phyloP scores from a whole-genome alignment of 2,888 invertebrate genomes.

The Thumatha senex region DNA sequence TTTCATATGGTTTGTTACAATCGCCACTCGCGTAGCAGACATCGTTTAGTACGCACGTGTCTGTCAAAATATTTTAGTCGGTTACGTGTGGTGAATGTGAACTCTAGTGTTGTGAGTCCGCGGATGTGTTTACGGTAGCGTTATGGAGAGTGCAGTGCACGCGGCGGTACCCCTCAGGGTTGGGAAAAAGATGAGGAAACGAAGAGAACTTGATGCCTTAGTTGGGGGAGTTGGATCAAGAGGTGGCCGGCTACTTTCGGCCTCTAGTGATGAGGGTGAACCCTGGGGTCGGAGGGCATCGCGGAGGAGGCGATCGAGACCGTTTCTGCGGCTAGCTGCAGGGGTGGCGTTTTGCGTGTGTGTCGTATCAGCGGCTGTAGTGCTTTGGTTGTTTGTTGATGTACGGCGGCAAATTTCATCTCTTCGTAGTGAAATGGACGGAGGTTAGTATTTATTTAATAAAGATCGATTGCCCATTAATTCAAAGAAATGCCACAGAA shows the following conservation, averaged over 20 bases:
- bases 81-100: slow-evolving; percentile 44
- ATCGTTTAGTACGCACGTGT: slow-evolving; percentile 53
- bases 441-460: slow-evolving; percentile 75
- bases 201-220: slow-evolving; percentile 89
- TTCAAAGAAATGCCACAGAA: not conserved
- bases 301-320: slow-evolving; percentile 71
- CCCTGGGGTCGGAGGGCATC: slow-evolving; percentile 74
- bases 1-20: slow-evolving; percentile 39
- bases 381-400: slow-evolving; percentile 87
- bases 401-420: slow-evolving; percentile 86
- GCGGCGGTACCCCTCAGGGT: slow-evolving; percentile 86
- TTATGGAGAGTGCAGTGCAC: slow-evolving; percentile 83
- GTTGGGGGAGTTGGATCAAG: slow-evolving; percentile 81
- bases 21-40: slow-evolving; percentile 57
- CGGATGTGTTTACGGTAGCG: slow-evolving; percentile 74
- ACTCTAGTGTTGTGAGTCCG: slow-evolving; percentile 32
- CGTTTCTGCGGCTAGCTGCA: slow-evolving; percentile 83
- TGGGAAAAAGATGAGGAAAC: slow-evolving; percentile 90
- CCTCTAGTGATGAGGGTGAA: slow-evolving; percentile 84
- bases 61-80: slow-evolving; percentile 32
- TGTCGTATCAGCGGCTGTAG: slow-evolving; percentile 85
- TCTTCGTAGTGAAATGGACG: slow-evolving; percentile 85
- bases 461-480: not conserved
- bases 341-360: slow-evolving; percentile 85
- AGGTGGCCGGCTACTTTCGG: slow-evolving; percentile 83